Conservation (phyloP, 2,113 vertebrate genomes). For the Dunckerocampus dactyliophorus region DNA sequence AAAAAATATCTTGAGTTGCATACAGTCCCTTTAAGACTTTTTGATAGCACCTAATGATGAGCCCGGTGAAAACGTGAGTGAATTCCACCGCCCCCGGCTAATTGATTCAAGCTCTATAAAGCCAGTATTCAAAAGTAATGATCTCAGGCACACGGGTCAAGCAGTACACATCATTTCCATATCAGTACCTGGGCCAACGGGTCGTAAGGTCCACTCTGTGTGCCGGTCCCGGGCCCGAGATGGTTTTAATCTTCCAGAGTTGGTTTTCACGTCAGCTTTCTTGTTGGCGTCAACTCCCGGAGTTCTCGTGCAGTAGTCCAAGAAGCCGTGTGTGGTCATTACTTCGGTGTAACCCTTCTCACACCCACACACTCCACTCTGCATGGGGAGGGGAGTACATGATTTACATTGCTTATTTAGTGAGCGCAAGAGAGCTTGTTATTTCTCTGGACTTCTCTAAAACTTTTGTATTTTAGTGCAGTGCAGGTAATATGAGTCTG, state of each 20-base stretch:
- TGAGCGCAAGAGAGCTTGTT: not conserved
- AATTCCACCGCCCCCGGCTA: not conserved
- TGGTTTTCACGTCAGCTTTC: conserved; percentile 95
- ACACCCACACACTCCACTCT: conserved; percentile 94
- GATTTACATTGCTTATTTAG: conserved; percentile 14
- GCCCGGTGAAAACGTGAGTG: conserved; percentile 25
- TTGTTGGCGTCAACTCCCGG: conserved; percentile 88
- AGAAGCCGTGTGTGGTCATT: conserved; percentile 90
- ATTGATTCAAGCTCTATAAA: conserved; percentile 23
- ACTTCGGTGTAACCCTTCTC: conserved; percentile 92
- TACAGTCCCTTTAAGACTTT: not conserved
- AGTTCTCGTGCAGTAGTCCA: conserved; percentile 97
- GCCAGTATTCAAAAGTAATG: not conserved
- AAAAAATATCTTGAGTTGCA: too few species aligned
- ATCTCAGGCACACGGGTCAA: conserved; percentile 3
- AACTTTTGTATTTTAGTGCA: too few species aligned
- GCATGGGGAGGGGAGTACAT: conserved; percentile 7
- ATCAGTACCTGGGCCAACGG: conserved; percentile 87
- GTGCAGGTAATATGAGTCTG: too few species aligned
- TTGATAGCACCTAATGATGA: too few species aligned
- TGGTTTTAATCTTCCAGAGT: conserved; percentile 84
- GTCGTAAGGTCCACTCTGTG: conserved; percentile 91
- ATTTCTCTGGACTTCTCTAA: not conserved
- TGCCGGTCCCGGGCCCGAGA: conserved; percentile 90
- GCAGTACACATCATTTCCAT: conserved; percentile 32